A percentile compares a stretch with the other conserved stretches of the same genome.
phyloP scores from a whole-genome alignment of 2,888 invertebrate genomes.

The Ormia ochracea region DNA sequence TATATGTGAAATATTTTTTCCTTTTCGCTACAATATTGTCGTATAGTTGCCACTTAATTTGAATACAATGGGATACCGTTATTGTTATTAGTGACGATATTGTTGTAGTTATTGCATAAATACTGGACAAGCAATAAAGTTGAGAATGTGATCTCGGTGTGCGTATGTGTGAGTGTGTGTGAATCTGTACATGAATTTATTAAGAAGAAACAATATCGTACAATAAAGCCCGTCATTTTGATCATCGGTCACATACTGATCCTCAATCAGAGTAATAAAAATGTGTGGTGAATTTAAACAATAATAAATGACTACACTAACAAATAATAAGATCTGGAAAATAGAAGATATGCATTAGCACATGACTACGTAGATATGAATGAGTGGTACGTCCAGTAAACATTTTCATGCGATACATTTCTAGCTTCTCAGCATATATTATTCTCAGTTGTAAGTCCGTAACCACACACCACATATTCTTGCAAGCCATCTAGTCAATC shows the following conservation, averaged over 20 bases:
- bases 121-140: slow-evolving; percentile 15
- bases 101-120: slow-evolving; percentile 22
- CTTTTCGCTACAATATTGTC: slow-evolving; percentile 31
- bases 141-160: slow-evolving; percentile 22
- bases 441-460: too few relatives aligned
- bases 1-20: slow-evolving; percentile 21
- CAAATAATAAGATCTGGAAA: slow-evolving; percentile 17
- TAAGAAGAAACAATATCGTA: not conserved
- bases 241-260: slow-evolving; percentile 45
- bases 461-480: too few relatives aligned
- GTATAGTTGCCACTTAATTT: slow-evolving; percentile 58
- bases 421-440: too few relatives aligned
- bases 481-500: too few relatives aligned
- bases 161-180: slow-evolving; percentile 12
- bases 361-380: not conserved
- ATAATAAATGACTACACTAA: not conserved
- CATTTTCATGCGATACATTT: too few relatives aligned
- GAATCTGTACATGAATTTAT: not conserved
- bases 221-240: slow-evolving; percentile 4
- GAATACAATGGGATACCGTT: slow-evolving; percentile 62
- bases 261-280: slow-evolving; percentile 42
- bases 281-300: slow-evolving; percentile 46
- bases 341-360: not conserved
- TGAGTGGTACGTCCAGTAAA: too few relatives aligned
- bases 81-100: slow-evolving; percentile 30